These are phyloP conservation scores for Paguma larvata DNA, from an alignment of 2,797 vertebrate genomes.

Conservation along the genomic window DNA sequence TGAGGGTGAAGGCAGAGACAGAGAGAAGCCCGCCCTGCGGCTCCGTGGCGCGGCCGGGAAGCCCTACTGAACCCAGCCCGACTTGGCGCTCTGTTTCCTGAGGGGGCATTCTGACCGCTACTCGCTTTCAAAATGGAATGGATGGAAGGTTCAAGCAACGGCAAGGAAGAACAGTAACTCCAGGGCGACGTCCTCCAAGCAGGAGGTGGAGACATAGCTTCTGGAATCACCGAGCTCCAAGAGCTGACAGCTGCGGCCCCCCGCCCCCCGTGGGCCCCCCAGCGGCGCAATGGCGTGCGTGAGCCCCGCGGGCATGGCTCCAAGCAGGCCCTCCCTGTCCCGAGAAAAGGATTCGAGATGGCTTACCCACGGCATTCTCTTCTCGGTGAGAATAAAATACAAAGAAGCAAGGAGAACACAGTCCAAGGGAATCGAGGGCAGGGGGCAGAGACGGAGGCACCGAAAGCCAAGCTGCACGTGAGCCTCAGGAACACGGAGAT, in stretches of 20 bases:
- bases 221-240: no score
- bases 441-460: no score
- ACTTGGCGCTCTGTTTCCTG: background rate
- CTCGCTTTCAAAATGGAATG: background rate
- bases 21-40: background rate
- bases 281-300: accelerated
- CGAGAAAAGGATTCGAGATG: background rate
- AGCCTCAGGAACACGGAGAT: accelerated
- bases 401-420: background rate
- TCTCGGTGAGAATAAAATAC: background rate
- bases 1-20: background rate
- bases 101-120: background rate
- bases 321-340: accelerated
- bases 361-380: background rate
- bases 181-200: background rate
- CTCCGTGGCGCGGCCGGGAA: background rate
- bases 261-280: background rate
- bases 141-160: background rate
- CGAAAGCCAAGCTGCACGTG: no score
- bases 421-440: background rate
- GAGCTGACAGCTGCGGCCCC: background rate
- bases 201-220: background rate
- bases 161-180: accelerated
- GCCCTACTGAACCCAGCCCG: background rate
- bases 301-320: accelerated